phyloP scores from a whole-genome alignment of 1,140 invertebrate species.

The Lepidurus packardi region DNA sequence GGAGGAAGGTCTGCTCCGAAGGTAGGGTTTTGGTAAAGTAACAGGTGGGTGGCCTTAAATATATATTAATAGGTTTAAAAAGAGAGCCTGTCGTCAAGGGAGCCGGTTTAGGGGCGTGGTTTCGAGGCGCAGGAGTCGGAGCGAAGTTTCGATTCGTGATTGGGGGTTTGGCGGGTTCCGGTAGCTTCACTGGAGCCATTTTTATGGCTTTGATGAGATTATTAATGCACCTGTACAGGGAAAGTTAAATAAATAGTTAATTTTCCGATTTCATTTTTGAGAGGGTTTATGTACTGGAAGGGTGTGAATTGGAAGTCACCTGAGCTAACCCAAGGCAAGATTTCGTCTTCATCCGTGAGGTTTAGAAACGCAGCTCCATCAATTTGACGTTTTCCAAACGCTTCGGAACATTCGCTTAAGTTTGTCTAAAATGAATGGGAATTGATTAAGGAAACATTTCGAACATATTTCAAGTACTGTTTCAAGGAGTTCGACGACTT shows the following conservation, averaged over 20 bases:
- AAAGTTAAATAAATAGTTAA: not conserved
- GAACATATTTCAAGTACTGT: not conserved
- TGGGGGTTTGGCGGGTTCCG: not conserved
- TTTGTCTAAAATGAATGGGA: not conserved
- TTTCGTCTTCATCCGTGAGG: not conserved
- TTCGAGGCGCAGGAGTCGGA: not conserved
- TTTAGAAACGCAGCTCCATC: not conserved
- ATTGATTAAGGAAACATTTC: not conserved
- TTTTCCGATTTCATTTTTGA: not conserved
- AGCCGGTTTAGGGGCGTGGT: not conserved
- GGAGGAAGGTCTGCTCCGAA: not conserved
- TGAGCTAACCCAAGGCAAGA: not conserved
- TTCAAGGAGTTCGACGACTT: not conserved
- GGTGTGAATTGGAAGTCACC: not conserved
- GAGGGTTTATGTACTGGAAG: not conserved
- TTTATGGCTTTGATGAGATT: not conserved
- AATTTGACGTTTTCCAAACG: not conserved
- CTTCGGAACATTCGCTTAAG: not conserved
- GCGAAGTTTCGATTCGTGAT: not conserved
- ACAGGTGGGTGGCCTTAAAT: too few species aligned
- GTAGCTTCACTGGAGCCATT: not conserved
- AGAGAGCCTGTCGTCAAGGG: not conserved
- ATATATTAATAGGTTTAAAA: not conserved
- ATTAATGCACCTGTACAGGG: not conserved
- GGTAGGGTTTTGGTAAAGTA: not conserved